Percentiles rank a stretch among this genome's conserved stretches.
Conservation (phyloP, 2,888 invertebrate genomes). For the Nymphalis c-album region DNA sequence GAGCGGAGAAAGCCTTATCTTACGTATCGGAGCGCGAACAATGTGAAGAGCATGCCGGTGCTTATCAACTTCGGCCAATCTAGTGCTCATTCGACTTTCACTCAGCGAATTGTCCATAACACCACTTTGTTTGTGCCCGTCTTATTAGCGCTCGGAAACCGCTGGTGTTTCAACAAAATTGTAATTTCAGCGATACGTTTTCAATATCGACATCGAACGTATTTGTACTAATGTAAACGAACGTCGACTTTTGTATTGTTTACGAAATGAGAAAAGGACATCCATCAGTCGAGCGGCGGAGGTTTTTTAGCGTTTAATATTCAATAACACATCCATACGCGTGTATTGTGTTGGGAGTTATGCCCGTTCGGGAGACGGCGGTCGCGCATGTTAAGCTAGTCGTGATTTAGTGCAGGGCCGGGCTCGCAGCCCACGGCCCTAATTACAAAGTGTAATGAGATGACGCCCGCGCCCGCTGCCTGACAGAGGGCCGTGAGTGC, state of each 20-base stretch:
- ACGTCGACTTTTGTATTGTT: slow-evolving; percentile 51
- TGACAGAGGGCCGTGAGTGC: slow-evolving; percentile 16
- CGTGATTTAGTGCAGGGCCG: slow-evolving; percentile 75
- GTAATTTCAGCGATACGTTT: slow-evolving; percentile 9
- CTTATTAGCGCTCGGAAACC: slow-evolving; percentile 53
- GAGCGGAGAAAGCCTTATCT: slow-evolving; percentile 77
- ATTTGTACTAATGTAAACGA: slow-evolving; percentile 42
- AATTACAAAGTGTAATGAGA: slow-evolving; percentile 80
- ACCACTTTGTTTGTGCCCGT: slow-evolving; percentile 54
- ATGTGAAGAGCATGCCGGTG: slow-evolving; percentile 76
- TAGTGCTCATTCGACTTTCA: slow-evolving; percentile 72
- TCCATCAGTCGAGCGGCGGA: slow-evolving; percentile 49
- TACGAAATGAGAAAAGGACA: slow-evolving; percentile 59
- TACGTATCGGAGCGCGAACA: slow-evolving; percentile 74
- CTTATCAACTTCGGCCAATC: slow-evolving; percentile 70
- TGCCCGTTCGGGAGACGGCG: slow-evolving; percentile 53
- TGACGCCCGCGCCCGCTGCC: slow-evolving; percentile 49
- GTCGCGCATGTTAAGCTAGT: slow-evolving; percentile 64
- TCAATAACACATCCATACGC: slow-evolving; percentile 68
- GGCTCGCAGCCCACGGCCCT: slow-evolving; percentile 66
- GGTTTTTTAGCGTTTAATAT: slow-evolving; percentile 62
- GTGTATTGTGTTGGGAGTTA: slow-evolving; percentile 64
- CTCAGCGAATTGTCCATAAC: slow-evolving; percentile 57
- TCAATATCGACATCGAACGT: not conserved
- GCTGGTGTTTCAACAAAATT: slow-evolving; percentile 20